Evolutionary conservation across 1,140 invertebrate species (phyloP), one percentile per base, ranked within the genome.

Genomic region (Carposina sasakii): DNA sequence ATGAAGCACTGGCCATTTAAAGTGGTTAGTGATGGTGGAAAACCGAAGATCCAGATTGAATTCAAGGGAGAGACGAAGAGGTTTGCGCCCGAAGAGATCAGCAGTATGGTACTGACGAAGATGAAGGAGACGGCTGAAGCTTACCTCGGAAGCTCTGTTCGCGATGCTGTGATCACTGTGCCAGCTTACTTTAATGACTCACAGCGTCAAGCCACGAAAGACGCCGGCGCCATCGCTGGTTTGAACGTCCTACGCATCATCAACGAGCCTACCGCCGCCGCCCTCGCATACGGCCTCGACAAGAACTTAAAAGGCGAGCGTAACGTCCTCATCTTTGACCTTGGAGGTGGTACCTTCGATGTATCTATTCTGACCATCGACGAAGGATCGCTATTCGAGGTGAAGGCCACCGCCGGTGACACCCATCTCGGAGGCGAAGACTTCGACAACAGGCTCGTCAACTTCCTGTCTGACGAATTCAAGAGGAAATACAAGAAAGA

Each of bases 121-220:
- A 93, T 93, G 91, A 92, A 91, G 71, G 91, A 94, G 84, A 93
- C 89, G 9, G 92, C 92, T 50, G 91, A 93, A 71, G 87, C 89
- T n/a, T 94, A 92, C 68, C 58, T 94, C 34, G 92, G 91, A 31
- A 84, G 82, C 24, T 85, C 77, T 57, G 87, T 93, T 42, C 87
- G 61, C 84, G 92, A 74, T 71, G 91, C 71, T 68, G 88, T 86
- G 61, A 90, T 95, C 76, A 95, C 93, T 39, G 93, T 95, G 24
- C 93, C 93, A 33, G 93, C 93, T 46, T 94, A 94, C 72, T 95
- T 95, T 87, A 95, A 94, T 75, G 93, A 95, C 77, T 93, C 92
- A 31, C 93, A 95, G 81, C 88, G 93, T 84, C 93, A 94, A 83
- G 93, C 93, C 55, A 95, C 93, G 31, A 95, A 94, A 54, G 90